These are phyloP conservation scores for Papilio machaon DNA, from an alignment of 1,140 invertebrate species.

Conservation along the genomic window DNA sequence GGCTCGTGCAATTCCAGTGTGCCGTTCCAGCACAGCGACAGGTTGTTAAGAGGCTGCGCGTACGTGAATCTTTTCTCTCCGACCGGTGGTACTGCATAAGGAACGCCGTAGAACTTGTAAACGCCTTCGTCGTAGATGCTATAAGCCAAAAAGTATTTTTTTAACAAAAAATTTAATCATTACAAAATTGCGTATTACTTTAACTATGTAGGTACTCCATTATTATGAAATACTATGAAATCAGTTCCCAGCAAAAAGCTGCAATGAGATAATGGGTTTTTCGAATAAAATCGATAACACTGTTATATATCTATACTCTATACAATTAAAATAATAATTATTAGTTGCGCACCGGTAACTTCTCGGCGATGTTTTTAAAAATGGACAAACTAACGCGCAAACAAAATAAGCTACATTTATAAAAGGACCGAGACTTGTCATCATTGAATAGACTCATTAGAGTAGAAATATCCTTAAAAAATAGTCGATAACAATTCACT, in stretches of 20 bases:
- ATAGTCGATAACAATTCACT: neutral
- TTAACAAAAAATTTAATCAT: slow-evolving; percentile 13
- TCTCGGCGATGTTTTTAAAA: neutral
- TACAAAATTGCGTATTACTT: slow-evolving; percentile 12
- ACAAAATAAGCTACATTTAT: neutral
- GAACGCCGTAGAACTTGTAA: slow-evolving; percentile 92
- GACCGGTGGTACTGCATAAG: slow-evolving; percentile 91
- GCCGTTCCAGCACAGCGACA: slow-evolving; percentile 91
- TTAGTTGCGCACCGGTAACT: neutral
- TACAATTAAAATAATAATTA: neutral
- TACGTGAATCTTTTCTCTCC: slow-evolving; percentile 87
- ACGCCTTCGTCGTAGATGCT: slow-evolving; percentile 88
- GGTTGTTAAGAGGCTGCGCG: slow-evolving; percentile 84
- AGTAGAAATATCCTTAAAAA: neutral
- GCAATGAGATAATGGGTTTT: neutral
- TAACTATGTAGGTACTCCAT: slow-evolving; percentile 34
- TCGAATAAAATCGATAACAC: neutral
- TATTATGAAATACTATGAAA: neutral
- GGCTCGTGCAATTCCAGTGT: slow-evolving; percentile 87
- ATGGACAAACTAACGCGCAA: neutral
- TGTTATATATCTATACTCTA: neutral
- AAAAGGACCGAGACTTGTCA: neutral
- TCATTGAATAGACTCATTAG: neutral
- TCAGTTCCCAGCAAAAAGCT: neutral
- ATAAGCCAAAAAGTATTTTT: slow-evolving; percentile 52